Percentiles rank a stretch among this genome's conserved stretches.
These are phyloP conservation scores for Podargus strigoides DNA, from an alignment of 2,797 vertebrate genomes.

Conservation along the genomic window DNA sequence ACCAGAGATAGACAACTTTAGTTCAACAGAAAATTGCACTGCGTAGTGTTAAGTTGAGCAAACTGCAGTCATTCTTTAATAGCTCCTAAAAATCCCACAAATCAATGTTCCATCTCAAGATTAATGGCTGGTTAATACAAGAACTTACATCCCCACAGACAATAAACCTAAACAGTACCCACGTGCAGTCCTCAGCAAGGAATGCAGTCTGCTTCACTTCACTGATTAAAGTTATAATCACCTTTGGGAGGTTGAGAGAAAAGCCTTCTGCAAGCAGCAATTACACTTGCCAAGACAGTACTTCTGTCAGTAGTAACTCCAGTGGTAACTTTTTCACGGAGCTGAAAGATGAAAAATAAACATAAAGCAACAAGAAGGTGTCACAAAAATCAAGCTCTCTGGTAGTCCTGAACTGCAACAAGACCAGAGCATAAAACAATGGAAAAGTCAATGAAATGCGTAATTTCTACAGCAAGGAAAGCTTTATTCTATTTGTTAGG, in stretches of 20 bases:
- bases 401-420: not conserved
- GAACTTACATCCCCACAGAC: not conserved
- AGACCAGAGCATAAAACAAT: not conserved
- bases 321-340: conserved; percentile 64
- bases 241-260: conserved; percentile 91
- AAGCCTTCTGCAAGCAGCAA: conserved; percentile 81
- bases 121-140: not conserved
- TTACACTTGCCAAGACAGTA: conserved; percentile 77
- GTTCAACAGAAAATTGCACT: not conserved
- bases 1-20: not conserved
- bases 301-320: conserved; percentile 60
- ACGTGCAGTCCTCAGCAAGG: not conserved
- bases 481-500: not conserved
- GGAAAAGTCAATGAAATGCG: not conserved
- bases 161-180: not conserved
- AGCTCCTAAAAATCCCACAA: not conserved
- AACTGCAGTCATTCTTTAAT: not conserved
- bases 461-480: not conserved
- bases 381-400: not conserved
- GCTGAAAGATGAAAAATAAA: conserved; percentile 65
- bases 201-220: not conserved
- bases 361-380: not conserved
- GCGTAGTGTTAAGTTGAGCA: not conserved
- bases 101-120: not conserved
- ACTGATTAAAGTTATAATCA: conserved; percentile 41